Base-by-base conservation (phyloP, 2,797 vertebrate species). In the Kryptopterus vitreolus region DNA sequence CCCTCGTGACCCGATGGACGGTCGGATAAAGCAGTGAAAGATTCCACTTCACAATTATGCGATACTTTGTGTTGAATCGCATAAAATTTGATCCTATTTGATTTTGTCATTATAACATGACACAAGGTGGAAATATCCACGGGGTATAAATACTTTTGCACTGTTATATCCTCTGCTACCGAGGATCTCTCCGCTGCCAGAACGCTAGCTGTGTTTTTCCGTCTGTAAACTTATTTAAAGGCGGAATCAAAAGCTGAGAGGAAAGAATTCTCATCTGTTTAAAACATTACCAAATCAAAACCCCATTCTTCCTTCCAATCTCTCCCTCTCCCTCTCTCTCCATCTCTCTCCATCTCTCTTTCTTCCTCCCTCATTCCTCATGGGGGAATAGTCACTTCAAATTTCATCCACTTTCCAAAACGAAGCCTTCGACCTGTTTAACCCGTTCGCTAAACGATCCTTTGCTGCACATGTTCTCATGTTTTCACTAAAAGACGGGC, bases 381-480 rank as follows among this genome's bases (percentile, higher is more conserved):
- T 58, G 12, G 33, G 71, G 69, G 31, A 74, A 46, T 3, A 82
- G 26, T 73, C 50, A 65, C 31, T 33, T 55, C n/a, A 63, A 35
- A 16, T 73, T 58, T 48, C 55, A 35, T 48, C 62, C 10, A 43
- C 24, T 81, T 61, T 69, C 62, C 77, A 74, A n/a, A 77, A 75
- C 11, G 31, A 57, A 76, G 15, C 74, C 57, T 31, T 71, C 16
- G 18, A 31, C 26, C 83, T 84, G 83, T 79, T 83, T 62, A 82
- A 82, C 78, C 46, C 61, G 79, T 81, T 81, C 50, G 65, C 58
- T 77, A 77, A 46, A 74, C 62, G 78, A 76, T 80, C 76, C 75
- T 90, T 88, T 87, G 88, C 89, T 12, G n/a, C n/a, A 59, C 72
- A 16, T 74, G 53, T 59, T 59, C 57, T 31, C 74, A 78, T 82